phyloP scores from a whole-genome alignment of 2,797 vertebrate species.

The Acanthurus tractus region DNA sequence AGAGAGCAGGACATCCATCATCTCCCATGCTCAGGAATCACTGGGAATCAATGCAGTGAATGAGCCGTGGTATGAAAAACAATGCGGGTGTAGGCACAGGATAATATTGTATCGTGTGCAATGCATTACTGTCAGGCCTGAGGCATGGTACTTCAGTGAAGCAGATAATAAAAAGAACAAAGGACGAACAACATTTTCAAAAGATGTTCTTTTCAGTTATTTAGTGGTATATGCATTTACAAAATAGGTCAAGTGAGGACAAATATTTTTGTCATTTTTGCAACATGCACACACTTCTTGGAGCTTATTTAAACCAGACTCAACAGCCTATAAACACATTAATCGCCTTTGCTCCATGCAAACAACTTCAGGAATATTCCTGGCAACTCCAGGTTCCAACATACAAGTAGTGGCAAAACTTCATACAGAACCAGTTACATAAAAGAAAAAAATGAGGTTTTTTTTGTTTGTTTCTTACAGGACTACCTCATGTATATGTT shows the following conservation, averaged over 20 bases:
- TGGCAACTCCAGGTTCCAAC: neutral
- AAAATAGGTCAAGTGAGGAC: neutral
- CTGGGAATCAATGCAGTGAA: constrained; percentile 65
- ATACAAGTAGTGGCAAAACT: constrained; percentile 1
- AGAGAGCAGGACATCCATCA: constrained; percentile 71
- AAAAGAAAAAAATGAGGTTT: neutral
- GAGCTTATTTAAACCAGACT: neutral
- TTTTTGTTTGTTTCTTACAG: constrained; percentile 1
- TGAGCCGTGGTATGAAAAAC: constrained; percentile 48
- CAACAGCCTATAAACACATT: neutral
- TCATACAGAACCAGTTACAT: neutral
- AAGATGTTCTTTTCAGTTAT: constrained; percentile 15
- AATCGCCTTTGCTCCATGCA: neutral
- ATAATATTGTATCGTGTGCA: neutral
- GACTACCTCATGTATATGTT: neutral
- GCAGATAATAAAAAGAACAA: constrained; percentile 11
- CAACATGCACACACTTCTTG: neutral
- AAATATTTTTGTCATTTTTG: neutral
- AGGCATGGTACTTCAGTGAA: neutral
- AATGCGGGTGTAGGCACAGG: constrained; percentile 37
- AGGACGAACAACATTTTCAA: constrained; percentile 17
- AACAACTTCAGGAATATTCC: neutral
- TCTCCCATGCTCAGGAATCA: constrained; percentile 59
- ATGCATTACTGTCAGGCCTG: constrained; percentile 48
- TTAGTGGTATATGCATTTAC: constrained; percentile 16